These are phyloP conservation scores for Microctonus hyperodae DNA, from an alignment of 2,888 invertebrate species.

Conservation along the genomic window DNA sequence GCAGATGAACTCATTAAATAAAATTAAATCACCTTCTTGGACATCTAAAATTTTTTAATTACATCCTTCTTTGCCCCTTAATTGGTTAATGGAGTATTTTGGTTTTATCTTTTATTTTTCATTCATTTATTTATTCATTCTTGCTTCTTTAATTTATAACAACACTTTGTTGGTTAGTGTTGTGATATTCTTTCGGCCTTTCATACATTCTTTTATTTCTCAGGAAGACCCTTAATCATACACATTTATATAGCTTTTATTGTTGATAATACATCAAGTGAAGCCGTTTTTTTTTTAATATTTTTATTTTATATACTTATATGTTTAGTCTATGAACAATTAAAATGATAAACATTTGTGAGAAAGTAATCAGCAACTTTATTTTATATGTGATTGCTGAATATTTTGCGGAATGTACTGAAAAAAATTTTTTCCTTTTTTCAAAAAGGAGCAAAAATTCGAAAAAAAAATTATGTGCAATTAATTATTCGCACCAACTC, in stretches of 20 bases:
- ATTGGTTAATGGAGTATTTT: slow-evolving; percentile 23
- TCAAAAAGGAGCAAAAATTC: too few relatives aligned
- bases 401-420: slow-evolving; percentile 5
- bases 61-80: background rate
- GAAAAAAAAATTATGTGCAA: background rate
- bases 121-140: background rate
- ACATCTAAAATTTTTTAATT: slow-evolving; percentile 5
- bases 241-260: background rate
- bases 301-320: slow-evolving; percentile 4
- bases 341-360: background rate
- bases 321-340: background rate
- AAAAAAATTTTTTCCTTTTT: background rate
- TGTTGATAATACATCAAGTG: background rate
- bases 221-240: background rate
- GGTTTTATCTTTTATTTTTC: slow-evolving; percentile 18
- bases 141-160: background rate
- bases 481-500: background rate
- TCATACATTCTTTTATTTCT: background rate
- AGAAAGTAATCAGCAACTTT: background rate
- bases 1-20: slow-evolving; percentile 39
- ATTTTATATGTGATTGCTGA: background rate
- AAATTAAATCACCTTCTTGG: slow-evolving; percentile 15
- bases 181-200: background rate
- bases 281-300: background rate
- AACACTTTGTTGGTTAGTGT: background rate